Evolutionary conservation across 2,113 vertebrate species (phyloP), one percentile per base, ranked within the genome.

Genomic region (Dinomys branickii): DNA sequence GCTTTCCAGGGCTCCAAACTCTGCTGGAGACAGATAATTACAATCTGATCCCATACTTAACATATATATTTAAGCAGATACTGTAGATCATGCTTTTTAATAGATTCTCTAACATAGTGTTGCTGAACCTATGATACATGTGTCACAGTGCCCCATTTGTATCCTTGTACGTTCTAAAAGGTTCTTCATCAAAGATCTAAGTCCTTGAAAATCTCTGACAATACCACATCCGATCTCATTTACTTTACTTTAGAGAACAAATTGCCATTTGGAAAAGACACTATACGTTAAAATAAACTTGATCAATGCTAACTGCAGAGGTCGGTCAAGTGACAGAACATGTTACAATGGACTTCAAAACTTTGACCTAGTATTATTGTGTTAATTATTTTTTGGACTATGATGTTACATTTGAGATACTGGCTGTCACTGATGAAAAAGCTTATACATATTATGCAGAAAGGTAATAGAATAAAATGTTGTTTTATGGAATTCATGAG

Each of bases 261-360:
- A 81, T 17, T 63, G 56, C 28, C 26, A 41, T 93, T 90, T 94
- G 38, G 35, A 94, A 88, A 94, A 92, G 10, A 73, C 12, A 58
- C 7, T 54, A 12, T 30, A 82, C 17, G 85, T 28, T 56, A 80
- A 94, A 85, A 85, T 30, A 83, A 95, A 54, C 8, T 77, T 63
- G 50, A 30, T 80, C 8, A 38, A 0, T 17, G 30, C 7, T 82
- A 86, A 59, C 26, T 59, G 24, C 7, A 16, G 19, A 88, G 35
- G 28, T 89, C 47, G 35, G 28, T 89, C 47, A 52, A 16, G 10
- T 61, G 35, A 26, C 2, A n/a, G 50, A 59, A 47, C 58, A 28
- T 75, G 35, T 75, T 89, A 38, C 80, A 85, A 54, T n/a, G 22
- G 7, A 85, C 38, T 56, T 54, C 0, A 88, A 63, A 71, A 71